Percentiles rank a stretch among this genome's conserved stretches.
Evolutionary conservation across 2,888 invertebrate species (phyloP).

Genomic region (Drosophila basisetae): DNA sequence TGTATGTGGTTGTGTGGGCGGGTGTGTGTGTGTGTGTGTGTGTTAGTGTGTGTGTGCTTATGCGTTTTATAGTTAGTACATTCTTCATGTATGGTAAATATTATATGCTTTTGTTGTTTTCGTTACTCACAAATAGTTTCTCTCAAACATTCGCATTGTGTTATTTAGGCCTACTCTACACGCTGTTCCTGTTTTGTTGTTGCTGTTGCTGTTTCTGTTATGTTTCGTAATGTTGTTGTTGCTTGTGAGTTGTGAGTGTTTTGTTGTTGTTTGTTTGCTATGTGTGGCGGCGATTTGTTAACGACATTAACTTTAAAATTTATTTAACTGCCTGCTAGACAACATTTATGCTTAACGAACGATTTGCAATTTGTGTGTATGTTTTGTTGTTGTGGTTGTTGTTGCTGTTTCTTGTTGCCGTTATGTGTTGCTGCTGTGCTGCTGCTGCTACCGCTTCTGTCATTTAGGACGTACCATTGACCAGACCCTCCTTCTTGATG

Average conservation of each 20-base stretch:
- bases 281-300: slow-evolving; percentile 55
- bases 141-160: slow-evolving; percentile 61
- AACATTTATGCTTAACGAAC: slow-evolving; percentile 56
- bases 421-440: slow-evolving; percentile 24
- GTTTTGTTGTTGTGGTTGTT: slow-evolving; percentile 25
- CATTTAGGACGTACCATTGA: slow-evolving; percentile 85
- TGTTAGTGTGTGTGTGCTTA: slow-evolving; percentile 42
- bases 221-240: slow-evolving; percentile 35
- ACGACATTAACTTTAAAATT: slow-evolving; percentile 62
- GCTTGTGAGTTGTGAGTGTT: slow-evolving; percentile 36
- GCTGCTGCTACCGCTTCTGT: slow-evolving; percentile 25
- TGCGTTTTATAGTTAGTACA: slow-evolving; percentile 67
- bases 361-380: slow-evolving; percentile 50
- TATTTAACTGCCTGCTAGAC: slow-evolving; percentile 45
- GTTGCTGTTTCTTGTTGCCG: neutral
- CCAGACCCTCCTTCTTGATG: slow-evolving; percentile 84
- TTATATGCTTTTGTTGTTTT: slow-evolving; percentile 47
- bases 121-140: slow-evolving; percentile 68
- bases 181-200: slow-evolving; percentile 36
- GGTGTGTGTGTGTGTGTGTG: slow-evolving; percentile 27
- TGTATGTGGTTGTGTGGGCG: slow-evolving; percentile 31
- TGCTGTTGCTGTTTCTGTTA: slow-evolving; percentile 23
- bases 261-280: slow-evolving; percentile 30
- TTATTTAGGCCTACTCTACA: slow-evolving; percentile 56
- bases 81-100: slow-evolving; percentile 69